These are phyloP conservation scores for Xiphias gladius DNA, from an alignment of 2,113 vertebrate genomes.

Conservation along the genomic window DNA sequence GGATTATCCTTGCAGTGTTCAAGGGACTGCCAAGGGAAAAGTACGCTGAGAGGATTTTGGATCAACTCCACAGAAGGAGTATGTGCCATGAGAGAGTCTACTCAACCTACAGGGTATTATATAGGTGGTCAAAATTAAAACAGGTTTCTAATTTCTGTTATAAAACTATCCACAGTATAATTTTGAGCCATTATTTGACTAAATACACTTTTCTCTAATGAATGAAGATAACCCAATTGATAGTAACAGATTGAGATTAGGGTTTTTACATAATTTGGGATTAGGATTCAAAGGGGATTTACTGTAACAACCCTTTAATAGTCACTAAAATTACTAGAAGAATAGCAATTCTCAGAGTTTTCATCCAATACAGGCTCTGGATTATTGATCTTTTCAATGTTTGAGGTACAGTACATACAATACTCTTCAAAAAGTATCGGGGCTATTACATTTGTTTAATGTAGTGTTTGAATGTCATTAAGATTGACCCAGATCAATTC, in stretches of 20 bases:
- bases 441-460: constrained; percentile 16
- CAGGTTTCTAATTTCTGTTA: not conserved
- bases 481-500: constrained; percentile 20
- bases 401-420: not conserved
- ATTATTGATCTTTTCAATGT: constrained; percentile 22
- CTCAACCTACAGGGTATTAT: constrained; percentile 1
- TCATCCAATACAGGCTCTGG: not conserved
- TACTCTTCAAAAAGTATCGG: not conserved
- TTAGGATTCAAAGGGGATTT: constrained; percentile 63
- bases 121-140: constrained; percentile 29
- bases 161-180: constrained; percentile 4
- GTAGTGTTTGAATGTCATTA: constrained; percentile 21
- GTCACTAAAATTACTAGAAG: constrained; percentile 23
- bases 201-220: constrained; percentile 43
- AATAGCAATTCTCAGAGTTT: constrained; percentile 17
- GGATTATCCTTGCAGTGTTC: constrained; percentile 70
- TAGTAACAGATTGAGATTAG: constrained; percentile 74
- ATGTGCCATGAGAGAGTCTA: constrained; percentile 34
- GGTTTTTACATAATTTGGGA: constrained; percentile 73
- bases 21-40: constrained; percentile 56
- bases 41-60: constrained; percentile 59
- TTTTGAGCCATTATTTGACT: constrained; percentile 22
- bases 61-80: constrained; percentile 48
- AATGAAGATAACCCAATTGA: constrained; percentile 68
- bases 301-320: constrained; percentile 22